phyloP scores from a whole-genome alignment of 2,113 vertebrate genomes.

The Paralichthys olivaceus region DNA sequence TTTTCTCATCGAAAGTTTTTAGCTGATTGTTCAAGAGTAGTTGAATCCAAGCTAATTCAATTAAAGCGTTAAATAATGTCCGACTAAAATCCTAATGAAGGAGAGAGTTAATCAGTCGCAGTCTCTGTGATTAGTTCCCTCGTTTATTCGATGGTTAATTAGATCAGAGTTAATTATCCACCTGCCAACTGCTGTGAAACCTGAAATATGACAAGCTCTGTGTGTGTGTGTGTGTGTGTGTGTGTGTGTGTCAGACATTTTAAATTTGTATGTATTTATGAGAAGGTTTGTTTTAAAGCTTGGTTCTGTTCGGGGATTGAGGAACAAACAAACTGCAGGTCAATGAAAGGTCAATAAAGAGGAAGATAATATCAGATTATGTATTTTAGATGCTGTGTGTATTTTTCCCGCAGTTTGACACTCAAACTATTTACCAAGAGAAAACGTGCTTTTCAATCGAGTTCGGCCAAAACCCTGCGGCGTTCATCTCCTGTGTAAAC shows the following conservation, averaged over 20 bases:
- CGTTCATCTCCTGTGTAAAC: constrained; percentile 41
- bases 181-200: constrained; percentile 50
- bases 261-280: no score
- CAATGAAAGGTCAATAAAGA: not conserved
- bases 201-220: constrained; percentile 22
- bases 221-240: constrained; percentile 12
- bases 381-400: not conserved
- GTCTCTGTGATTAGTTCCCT: constrained; percentile 50
- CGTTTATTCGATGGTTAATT: constrained; percentile 56
- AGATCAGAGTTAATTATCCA: constrained; percentile 66
- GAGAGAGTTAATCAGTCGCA: constrained; percentile 50
- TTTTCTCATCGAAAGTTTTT: no score
- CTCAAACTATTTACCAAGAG: constrained; percentile 21
- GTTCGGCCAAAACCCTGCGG: not conserved
- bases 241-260: not conserved
- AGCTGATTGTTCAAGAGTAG: no score
- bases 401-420: not conserved
- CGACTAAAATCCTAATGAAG: constrained; percentile 19
- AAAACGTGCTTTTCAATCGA: constrained; percentile 19
- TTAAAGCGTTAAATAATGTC: constrained; percentile 28
- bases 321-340: no score
- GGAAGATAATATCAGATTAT: not conserved
- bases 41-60: constrained; percentile 12
- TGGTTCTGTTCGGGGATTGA: no score
- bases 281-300: no score